Conservation (phyloP, 2,797 vertebrate species). For the Sebastes miniatus region DNA sequence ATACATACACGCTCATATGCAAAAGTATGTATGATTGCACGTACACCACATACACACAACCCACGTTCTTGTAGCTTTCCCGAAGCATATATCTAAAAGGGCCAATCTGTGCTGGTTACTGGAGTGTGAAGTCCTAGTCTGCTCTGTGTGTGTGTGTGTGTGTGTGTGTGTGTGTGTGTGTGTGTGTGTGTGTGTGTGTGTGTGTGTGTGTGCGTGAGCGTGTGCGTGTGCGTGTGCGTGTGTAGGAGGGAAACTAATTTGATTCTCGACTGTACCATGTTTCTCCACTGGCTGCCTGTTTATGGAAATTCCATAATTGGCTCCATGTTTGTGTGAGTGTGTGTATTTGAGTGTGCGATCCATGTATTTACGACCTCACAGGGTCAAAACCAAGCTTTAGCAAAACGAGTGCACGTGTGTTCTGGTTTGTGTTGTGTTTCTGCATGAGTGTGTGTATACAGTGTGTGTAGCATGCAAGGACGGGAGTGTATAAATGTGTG, state of each 20-base stretch:
- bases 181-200: neutral
- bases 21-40: neutral
- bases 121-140: slow-evolving; percentile 66
- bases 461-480: neutral
- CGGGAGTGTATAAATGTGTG: neutral
- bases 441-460: neutral
- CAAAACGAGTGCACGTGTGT: neutral
- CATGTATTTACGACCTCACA: neutral
- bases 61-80: slow-evolving; percentile 17
- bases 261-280: slow-evolving; percentile 54
- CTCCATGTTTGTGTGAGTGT: slow-evolving; percentile 11
- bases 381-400: slow-evolving; percentile 9
- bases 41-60: neutral
- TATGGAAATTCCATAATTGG: slow-evolving; percentile 61
- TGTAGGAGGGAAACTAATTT: slow-evolving; percentile 58
- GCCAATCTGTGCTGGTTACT: slow-evolving; percentile 60
- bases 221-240: slow-evolving; percentile 5
- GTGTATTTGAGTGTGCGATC: neutral
- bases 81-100: slow-evolving; percentile 33
- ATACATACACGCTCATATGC: neutral
- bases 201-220: neutral
- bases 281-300: slow-evolving; percentile 56
- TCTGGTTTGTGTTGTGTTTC: neutral
- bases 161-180: neutral
- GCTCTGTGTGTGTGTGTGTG: neutral